These are phyloP conservation scores for Limosa lapponica DNA, from an alignment of 2,797 vertebrate genomes.

Conservation along the genomic window DNA sequence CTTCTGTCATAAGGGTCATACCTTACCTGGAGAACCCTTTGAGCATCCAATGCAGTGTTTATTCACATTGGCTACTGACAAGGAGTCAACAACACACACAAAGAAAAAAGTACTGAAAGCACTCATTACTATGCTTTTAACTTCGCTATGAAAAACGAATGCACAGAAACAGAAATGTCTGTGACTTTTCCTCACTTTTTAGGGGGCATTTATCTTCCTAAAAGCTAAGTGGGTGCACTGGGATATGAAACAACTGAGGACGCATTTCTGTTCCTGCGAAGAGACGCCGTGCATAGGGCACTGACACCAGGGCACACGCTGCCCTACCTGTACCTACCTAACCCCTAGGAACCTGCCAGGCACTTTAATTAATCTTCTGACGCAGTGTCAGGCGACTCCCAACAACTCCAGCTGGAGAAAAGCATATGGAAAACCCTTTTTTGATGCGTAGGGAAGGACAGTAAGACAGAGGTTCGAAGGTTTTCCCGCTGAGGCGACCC, in stretches of 20 bases:
- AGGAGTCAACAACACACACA: neutral
- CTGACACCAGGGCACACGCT: fast-evolving
- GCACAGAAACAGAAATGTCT: neutral
- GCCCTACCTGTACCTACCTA: fast-evolving
- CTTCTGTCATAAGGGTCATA: neutral
- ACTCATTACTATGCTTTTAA: neutral
- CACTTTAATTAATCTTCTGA: fast-evolving
- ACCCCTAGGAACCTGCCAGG: fast-evolving
- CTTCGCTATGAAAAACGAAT: neutral
- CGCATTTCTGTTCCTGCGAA: neutral
- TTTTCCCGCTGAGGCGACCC: neutral
- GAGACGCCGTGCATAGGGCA: neutral
- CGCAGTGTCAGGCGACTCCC: fast-evolving
- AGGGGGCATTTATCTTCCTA: too few species aligned
- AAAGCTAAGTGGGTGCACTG: fast-evolving
- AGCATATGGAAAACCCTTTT: neutral
- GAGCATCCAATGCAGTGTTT: neutral
- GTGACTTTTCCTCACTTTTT: neutral
- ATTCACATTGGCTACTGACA: neutral
- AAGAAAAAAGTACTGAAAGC: neutral
- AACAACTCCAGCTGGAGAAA: neutral
- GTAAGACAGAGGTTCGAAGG: neutral
- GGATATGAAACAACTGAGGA: neutral
- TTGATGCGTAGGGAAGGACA: neutral
- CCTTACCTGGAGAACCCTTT: neutral